Conservation (phyloP, 2,888 invertebrate species). For the Gastracanthus pulcherrimus region DNA sequence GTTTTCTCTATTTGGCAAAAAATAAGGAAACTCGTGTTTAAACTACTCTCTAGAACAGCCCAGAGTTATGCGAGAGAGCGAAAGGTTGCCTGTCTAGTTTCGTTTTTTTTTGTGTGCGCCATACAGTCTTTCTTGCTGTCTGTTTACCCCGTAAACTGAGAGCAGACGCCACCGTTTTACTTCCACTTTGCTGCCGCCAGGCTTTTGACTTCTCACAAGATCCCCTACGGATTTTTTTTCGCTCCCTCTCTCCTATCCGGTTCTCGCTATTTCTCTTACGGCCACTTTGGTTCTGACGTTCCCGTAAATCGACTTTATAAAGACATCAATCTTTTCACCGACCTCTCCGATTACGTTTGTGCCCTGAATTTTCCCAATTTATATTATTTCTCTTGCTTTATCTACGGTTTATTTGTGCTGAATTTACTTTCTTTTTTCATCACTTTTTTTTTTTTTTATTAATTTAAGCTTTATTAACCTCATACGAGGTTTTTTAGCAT, state of each 20-base stretch:
- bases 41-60: background rate
- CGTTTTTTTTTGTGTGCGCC: constrained; percentile 16
- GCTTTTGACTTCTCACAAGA: constrained; percentile 42
- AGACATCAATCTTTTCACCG: constrained; percentile 23
- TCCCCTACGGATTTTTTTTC: constrained; percentile 5
- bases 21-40: background rate
- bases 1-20: background rate
- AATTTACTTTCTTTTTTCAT: no score
- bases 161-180: constrained; percentile 50
- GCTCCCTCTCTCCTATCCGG: background rate
- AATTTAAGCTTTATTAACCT: no score
- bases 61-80: constrained; percentile 7
- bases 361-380: background rate
- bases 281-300: constrained; percentile 13
- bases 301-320: constrained; percentile 35
- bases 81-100: background rate
- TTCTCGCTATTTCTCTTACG: constrained; percentile 12
- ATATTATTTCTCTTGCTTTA: background rate
- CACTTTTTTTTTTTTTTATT: no score
- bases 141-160: constrained; percentile 51
- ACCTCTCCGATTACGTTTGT: constrained; percentile 18
- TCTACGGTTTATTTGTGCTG: background rate
- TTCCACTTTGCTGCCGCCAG: constrained; percentile 36
- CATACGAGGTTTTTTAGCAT: no score
- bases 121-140: constrained; percentile 31